Percentiles rank a stretch among this genome's conserved stretches.
Conservation (phyloP, 2,113 vertebrate genomes). For the Myiagra hebetior region DNA sequence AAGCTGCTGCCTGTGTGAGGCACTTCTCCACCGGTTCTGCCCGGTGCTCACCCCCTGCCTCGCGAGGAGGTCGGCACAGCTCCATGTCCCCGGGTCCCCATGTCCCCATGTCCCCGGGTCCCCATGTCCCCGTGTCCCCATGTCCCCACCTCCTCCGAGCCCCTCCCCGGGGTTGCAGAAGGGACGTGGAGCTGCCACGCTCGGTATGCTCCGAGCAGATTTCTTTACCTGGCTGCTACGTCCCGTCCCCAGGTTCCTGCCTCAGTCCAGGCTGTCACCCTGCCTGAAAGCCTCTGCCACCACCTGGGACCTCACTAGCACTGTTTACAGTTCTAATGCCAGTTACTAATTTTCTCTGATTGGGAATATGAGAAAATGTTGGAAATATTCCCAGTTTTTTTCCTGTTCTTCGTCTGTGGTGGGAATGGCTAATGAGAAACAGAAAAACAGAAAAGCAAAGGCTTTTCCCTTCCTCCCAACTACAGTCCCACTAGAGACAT, state of each 20-base stretch:
- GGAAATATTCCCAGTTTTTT: background rate
- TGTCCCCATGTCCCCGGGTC: too few species aligned
- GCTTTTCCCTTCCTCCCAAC: background rate
- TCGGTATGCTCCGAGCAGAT: background rate
- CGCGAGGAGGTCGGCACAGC: background rate
- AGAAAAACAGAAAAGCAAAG: background rate
- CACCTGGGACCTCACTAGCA: background rate
- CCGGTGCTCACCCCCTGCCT: background rate
- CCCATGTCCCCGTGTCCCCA: rapidly evolving
- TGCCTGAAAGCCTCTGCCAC: background rate
- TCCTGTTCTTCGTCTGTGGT: background rate
- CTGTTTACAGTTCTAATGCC: background rate
- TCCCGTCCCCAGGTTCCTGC: background rate
- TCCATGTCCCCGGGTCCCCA: rapidly evolving
- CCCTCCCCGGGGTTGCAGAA: background rate
- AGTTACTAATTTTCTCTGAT: background rate
- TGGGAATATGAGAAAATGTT: background rate
- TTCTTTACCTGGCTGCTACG: background rate
- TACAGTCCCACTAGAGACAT: background rate
- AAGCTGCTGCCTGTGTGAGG: background rate
- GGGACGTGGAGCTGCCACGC: rapidly evolving
- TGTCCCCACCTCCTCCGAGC: background rate
- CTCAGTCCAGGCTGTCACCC: background rate
- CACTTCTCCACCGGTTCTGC: background rate
- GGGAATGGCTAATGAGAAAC: background rate